phyloP scores from a whole-genome alignment of 2,888 invertebrate species.

The Hetaerina titia region DNA sequence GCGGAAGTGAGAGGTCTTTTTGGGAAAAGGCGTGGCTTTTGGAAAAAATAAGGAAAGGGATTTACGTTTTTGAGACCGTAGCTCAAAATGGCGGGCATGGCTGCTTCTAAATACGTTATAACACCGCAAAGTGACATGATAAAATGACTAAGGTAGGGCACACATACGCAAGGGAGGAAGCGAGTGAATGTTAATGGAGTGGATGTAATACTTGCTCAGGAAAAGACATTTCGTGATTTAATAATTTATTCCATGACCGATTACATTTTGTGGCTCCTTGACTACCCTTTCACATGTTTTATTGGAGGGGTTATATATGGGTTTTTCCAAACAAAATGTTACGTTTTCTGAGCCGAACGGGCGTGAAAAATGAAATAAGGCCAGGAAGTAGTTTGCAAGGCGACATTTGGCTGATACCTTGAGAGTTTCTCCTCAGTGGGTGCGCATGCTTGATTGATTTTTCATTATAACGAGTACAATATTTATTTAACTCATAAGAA shows the following conservation, averaged over 20 bases:
- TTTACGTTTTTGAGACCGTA: not conserved
- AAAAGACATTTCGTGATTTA: not conserved
- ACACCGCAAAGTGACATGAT: not conserved
- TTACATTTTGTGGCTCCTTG: not conserved
- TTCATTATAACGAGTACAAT: no score
- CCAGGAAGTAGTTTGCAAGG: no score
- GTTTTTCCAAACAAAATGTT: not conserved
- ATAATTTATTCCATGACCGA: not conserved
- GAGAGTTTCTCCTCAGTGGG: no score
- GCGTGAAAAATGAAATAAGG: not conserved
- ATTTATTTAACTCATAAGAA: no score
- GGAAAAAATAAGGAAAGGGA: not conserved
- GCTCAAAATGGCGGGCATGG: not conserved
- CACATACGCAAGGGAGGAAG: not conserved
- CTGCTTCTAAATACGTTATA: conserved; percentile 38
- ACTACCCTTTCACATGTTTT: not conserved
- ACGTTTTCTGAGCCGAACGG: not conserved
- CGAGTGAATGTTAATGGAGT: conserved; percentile 8
- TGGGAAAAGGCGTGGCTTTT: conserved; percentile 29
- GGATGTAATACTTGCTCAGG: not conserved
- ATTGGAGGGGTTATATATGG: not conserved
- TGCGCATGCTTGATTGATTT: no score
- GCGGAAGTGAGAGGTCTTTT: conserved; percentile 50
- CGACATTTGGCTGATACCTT: no score
- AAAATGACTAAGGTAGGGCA: not conserved